Base-by-base conservation (phyloP, 2,888 invertebrate genomes). In the Sminthurides aquaticus region DNA sequence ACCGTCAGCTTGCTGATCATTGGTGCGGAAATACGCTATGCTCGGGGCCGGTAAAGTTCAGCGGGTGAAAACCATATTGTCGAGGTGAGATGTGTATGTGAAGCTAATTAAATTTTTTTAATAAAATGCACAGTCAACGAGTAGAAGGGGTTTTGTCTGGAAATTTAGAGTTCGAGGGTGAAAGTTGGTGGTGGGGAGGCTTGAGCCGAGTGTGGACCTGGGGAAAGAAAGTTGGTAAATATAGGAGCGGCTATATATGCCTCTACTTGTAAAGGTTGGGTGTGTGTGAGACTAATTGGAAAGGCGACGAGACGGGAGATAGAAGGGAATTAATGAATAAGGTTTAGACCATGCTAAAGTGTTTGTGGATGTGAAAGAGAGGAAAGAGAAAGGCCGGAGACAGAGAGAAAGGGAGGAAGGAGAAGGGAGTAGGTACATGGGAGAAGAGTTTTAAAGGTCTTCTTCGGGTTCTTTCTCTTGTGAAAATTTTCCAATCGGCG, bases 261-360 rank as follows among this genome's bases (percentile, higher is more conserved):
- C n/a, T n/a, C n/a, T n/a, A n/a, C n/a, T n/a, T n/a, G n/a, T n/a
- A 26, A 34, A 28, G 64, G 48, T 48, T 48, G 29, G 26, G 54
- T 54, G 56, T 58, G 54, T 62, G 57, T 52, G 58, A 61, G 56
- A 67, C 69, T 69, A 69, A 69, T 69, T 69, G 69, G 69, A 67
- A 69, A 63, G 27, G 62, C 61, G 67, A 59, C 57, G 57, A 57
- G 62, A 49, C 62, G 67, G 65, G 61, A 69, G 67, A 69, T 65
- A 67, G 65, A 62, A 69, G 67, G 69, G 69, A 69, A 67, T 69
- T 69, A 69, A 69, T 69, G 69, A 69, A 69, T 69, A 69, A 62
- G 65, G 68, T 68, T 68, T 65, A 67, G 62, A 58, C 49, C 59
- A 64, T 52, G 54, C 26, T 27, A 64, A 49, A 58, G 60, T 60